Conservation (phyloP, 1,140 invertebrate species). For the Drosophila pectinifera region DNA sequence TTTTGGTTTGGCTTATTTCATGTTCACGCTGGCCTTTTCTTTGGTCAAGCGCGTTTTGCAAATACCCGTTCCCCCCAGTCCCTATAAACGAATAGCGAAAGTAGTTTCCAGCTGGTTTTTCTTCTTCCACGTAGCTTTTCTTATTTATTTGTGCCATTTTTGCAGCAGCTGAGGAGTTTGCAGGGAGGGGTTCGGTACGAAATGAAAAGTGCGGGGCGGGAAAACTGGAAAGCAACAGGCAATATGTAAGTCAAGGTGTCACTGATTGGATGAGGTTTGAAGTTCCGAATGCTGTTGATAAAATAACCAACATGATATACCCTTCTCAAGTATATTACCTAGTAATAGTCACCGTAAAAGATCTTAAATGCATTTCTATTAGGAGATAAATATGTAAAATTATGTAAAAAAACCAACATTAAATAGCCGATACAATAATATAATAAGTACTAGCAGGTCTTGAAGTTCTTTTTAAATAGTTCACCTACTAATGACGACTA, state of each 20-base stretch:
- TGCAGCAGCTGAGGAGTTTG: constrained; percentile 57
- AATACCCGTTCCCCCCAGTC: constrained; percentile 1
- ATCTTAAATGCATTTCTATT: neutral
- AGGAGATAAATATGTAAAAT: too few species aligned
- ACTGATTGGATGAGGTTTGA: constrained; percentile 23
- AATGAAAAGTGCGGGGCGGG: constrained; percentile 11
- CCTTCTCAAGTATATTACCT: too few species aligned
- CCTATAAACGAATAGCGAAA: constrained; percentile 66
- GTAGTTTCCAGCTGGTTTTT: constrained; percentile 77
- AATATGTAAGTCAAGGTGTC: constrained; percentile 55
- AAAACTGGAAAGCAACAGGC: constrained; percentile 57
- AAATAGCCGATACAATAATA: neutral
- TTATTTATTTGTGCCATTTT: constrained; percentile 73
- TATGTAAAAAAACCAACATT: neutral
- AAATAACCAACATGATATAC: neutral
- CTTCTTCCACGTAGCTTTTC: constrained; percentile 22
- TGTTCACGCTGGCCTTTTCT: constrained; percentile 60
- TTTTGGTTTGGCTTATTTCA: constrained; percentile 55
- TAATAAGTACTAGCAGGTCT: neutral
- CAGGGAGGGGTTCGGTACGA: constrained; percentile 17
- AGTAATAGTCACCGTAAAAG: too few species aligned
- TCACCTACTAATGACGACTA: neutral
- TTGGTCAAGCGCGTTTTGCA: constrained; percentile 67
- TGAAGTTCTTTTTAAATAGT: neutral
- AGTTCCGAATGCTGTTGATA: neutral